Evolutionary conservation across 2,113 vertebrate genomes (phyloP), one percentile per base, ranked within the genome.

Genomic region (Nibea coibor): DNA sequence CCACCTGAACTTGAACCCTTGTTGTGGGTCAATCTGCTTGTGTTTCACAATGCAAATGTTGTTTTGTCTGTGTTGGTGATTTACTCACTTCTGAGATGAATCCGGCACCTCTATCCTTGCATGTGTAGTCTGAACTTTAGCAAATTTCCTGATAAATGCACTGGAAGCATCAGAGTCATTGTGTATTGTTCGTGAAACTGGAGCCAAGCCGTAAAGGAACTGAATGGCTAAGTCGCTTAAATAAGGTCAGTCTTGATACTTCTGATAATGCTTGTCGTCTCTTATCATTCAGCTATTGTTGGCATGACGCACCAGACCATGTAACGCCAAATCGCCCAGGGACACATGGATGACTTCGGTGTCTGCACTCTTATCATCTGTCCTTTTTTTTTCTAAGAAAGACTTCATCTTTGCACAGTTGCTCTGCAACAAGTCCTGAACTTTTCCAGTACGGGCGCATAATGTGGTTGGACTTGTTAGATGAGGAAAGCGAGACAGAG

Each of bases 251-350:
- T 47, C 48, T 73, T 61, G 57, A 61, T 59, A 20, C 26, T 53
- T 76, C 48, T n/a, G 54, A 72, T 51, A 35, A 43, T 8, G 3
- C 58, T 15, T 20, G 42, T 59, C 9, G 10, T 67, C 58, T 48
- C 48, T 72, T 78, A 76, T 70, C 82, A 31, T 20, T 17, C 22
- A 48, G 42, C 22, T 64, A 67, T 85, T 80, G 75, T 78, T 72
- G 12, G 48, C 65, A 3, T 43, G 59, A 56, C 48, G 76, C 76
- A 56, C 16, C 50, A 64, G 59, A 59, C 28, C 43, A 26, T 6
- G 14, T 35, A 70, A 57, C 48, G 17, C 10, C 53, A 65, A 71
- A 72, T 75, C 54, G 42, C 73, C 35, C 42, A 14, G 58, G 67
- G 69, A 72, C 28, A 57, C 63, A 72, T n/a, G n/a, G 31, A 53